phyloP scores from a whole-genome alignment of 2,888 invertebrate genomes.

The Abscondita cerata region DNA sequence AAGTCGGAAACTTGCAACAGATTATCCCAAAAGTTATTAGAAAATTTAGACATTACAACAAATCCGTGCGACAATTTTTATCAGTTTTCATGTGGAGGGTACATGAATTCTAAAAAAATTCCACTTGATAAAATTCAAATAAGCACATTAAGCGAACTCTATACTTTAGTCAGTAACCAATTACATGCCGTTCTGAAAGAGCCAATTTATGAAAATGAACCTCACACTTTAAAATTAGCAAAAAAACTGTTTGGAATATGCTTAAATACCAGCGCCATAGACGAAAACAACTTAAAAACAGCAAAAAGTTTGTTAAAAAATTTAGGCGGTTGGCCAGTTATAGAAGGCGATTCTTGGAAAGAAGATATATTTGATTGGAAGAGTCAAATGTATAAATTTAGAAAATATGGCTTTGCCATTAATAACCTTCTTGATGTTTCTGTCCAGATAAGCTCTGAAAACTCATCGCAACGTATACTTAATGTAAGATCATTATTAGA shows the following conservation, averaged over 20 bases:
- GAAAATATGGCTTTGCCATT: constrained; percentile 43
- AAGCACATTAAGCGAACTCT: neutral
- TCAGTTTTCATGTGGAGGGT: neutral
- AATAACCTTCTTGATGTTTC: neutral
- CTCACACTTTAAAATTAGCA: constrained; percentile 43
- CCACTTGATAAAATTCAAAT: neutral
- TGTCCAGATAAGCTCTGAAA: neutral
- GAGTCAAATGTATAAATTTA: constrained; percentile 47
- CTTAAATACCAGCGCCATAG: constrained; percentile 50
- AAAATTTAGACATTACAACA: neutral
- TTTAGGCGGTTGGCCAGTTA: constrained; percentile 67
- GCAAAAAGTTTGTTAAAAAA: constrained; percentile 54
- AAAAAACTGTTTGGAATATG: constrained; percentile 48
- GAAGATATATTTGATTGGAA: constrained; percentile 53
- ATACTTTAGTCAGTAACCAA: neutral
- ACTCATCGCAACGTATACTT: neutral
- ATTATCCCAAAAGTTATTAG: neutral
- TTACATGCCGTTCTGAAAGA: neutral
- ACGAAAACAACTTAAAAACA: constrained; percentile 49
- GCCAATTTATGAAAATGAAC: constrained; percentile 51
- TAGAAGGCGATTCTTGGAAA: constrained; percentile 59
- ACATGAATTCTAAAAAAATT: neutral
- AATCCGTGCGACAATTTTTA: constrained; percentile 3
- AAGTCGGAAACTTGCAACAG: neutral
- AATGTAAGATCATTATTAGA: neutral